phyloP scores from a whole-genome alignment of 2,888 invertebrate genomes.

The Xiphydria camelus region DNA sequence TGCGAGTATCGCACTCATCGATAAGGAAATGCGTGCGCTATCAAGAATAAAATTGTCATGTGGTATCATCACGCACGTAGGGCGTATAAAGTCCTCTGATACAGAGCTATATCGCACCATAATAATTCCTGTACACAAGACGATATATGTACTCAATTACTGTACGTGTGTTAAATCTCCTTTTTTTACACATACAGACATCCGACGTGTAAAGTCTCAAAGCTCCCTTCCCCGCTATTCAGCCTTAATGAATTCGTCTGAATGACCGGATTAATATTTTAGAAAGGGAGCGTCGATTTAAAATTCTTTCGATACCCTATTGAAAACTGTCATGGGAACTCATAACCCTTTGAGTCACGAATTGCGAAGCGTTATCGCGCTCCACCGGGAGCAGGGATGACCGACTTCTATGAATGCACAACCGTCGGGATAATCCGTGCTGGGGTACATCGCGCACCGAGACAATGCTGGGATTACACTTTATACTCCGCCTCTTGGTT shows the following conservation, averaged over 20 bases:
- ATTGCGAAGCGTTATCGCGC: conserved; percentile 29
- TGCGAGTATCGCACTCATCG: too few species aligned
- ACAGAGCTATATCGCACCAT: too few species aligned
- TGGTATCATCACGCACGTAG: too few species aligned
- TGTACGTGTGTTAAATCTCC: too few species aligned
- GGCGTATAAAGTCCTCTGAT: too few species aligned
- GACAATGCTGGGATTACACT: conserved; percentile 37
- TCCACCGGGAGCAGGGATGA: conserved; percentile 22
- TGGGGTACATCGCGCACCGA: conserved; percentile 23
- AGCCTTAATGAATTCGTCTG: background rate
- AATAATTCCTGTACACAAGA: too few species aligned
- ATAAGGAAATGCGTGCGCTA: too few species aligned
- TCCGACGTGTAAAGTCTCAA: too few species aligned
- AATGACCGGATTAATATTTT: background rate
- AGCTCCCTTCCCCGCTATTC: background rate
- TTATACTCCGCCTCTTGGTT: conserved; percentile 16
- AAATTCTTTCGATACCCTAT: conserved; percentile 11
- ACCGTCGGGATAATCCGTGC: conserved; percentile 12
- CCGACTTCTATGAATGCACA: conserved; percentile 11
- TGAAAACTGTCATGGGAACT: conserved; percentile 18
- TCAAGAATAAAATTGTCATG: too few species aligned
- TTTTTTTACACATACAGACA: too few species aligned
- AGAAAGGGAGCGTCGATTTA: conserved; percentile 9
- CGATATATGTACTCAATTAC: too few species aligned
- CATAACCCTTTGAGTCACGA: conserved; percentile 29